Base-by-base conservation (phyloP, 2,113 vertebrate species). In the Coryphaenoides rupestris region DNA sequence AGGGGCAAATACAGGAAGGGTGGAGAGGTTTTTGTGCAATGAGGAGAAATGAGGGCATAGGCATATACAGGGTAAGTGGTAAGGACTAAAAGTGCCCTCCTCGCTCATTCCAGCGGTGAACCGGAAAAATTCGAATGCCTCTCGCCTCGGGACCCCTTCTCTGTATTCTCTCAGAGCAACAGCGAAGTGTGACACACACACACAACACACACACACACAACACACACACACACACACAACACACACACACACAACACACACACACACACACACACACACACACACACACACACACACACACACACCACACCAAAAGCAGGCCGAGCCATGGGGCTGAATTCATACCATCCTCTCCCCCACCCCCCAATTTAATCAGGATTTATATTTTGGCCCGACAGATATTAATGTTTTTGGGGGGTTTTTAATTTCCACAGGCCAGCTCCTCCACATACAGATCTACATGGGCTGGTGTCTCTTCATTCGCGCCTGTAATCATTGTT, bases 51-150 rank as follows among this genome's bases (percentile, higher is more conserved):
- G n/a, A 69, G 64, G 58, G 46, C 72, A 59, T 55, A n/a, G n/a
- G n/a, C n/a, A 75, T 75, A 72, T 77, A 61, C 70, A 76, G 64
- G 80, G 84, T 76, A 55, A 73, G 74, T 74, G 61, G 69, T 78
- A 52, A 76, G n/a, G n/a, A 63, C 69, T 59, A 28, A 52, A 52
- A 52, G 49, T 52, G 15, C 16, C 7, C 15, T 52, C 52, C 12
- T 54, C 17, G 5, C 19, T 54, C 5, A 19, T 19, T 3, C n/a
- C 33, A 40, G 33, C 12, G 52, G 5, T 54, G n/a, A 21, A 19
- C 52, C 17, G n/a, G 21, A 2, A 19, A 9, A 2, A 21, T 54
- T n/a, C n/a, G n/a, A n/a, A n/a, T n/a, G n/a, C n/a, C n/a, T n/a
- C n/a, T n/a, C n/a, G n/a, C n/a, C n/a, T n/a, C n/a, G n/a, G n/a